These are phyloP conservation scores for Volucella inanis DNA, from an alignment of 2,888 invertebrate species.

Conservation along the genomic window DNA sequence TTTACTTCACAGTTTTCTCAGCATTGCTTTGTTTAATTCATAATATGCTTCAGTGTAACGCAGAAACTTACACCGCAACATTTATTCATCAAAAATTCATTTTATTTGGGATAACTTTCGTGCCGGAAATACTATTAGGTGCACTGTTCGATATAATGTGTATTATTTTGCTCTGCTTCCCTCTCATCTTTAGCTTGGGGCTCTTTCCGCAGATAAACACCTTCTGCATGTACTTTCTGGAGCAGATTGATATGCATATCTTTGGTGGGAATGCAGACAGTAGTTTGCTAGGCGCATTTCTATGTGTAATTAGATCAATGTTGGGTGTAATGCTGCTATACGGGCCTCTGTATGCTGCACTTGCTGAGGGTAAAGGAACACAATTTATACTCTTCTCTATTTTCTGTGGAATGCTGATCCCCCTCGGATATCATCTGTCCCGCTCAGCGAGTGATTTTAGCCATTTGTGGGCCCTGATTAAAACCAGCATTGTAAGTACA, in stretches of 20 bases:
- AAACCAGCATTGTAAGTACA: constrained; percentile 88
- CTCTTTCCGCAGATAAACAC: constrained; percentile 98
- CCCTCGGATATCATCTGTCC: constrained; percentile 95
- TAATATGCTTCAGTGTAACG: constrained; percentile 78
- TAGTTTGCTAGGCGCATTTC: constrained; percentile 89
- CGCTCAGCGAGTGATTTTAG: constrained; percentile 95
- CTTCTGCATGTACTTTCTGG: constrained; percentile 97
- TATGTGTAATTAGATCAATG: constrained; percentile 91
- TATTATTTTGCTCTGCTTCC: constrained; percentile 93
- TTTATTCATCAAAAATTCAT: constrained; percentile 71
- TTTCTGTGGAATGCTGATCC: constrained; percentile 94
- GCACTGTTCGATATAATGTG: constrained; percentile 89
- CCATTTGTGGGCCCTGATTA: constrained; percentile 93
- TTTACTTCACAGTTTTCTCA: constrained; percentile 95
- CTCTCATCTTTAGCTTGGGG: constrained; percentile 96
- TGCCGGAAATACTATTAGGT: constrained; percentile 86
- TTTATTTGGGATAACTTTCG: constrained; percentile 81
- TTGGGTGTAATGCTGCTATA: constrained; percentile 91
- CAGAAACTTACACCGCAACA: constrained; percentile 44
- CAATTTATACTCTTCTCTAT: constrained; percentile 97
- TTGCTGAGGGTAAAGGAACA: constrained; percentile 92
- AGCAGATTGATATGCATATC: constrained; percentile 95
- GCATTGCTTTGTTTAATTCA: constrained; percentile 84
- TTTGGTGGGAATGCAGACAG: constrained; percentile 95
- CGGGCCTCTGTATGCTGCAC: constrained; percentile 93